phyloP scores from a whole-genome alignment of 1,140 invertebrate species.

The Phortica variegata region DNA sequence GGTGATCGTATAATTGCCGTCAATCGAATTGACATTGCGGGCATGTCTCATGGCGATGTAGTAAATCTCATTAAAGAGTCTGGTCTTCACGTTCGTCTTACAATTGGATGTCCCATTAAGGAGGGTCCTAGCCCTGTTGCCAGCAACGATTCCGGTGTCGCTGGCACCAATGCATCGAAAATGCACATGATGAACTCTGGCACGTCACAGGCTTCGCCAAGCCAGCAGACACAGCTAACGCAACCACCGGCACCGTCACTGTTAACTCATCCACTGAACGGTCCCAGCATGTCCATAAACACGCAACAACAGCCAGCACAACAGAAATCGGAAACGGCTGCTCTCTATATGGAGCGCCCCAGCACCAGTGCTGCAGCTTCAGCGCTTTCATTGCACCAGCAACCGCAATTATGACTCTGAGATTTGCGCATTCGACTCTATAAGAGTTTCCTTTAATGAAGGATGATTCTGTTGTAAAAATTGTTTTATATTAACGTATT shows the following conservation, averaged over 20 bases:
- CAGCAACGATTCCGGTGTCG: constrained; percentile 27
- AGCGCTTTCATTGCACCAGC: constrained; percentile 42
- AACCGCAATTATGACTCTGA: constrained; percentile 57
- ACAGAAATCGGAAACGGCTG: constrained; percentile 34
- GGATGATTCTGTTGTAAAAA: too few species aligned
- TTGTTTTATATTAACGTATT: not conserved
- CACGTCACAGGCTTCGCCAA: constrained; percentile 29
- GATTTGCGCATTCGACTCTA: constrained; percentile 53
- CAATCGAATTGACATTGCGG: constrained; percentile 88
- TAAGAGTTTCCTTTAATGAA: constrained; percentile 51
- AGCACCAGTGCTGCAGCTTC: constrained; percentile 34
- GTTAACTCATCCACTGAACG: constrained; percentile 11
- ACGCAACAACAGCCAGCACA: constrained; percentile 30
- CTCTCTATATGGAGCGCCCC: constrained; percentile 29
- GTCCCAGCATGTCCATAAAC: constrained; percentile 18
- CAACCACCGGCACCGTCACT: too few species aligned
- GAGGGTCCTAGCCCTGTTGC: constrained; percentile 57
- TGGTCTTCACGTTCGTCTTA: constrained; percentile 86
- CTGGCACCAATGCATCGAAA: constrained; percentile 25
- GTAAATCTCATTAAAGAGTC: constrained; percentile 94
- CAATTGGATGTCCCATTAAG: constrained; percentile 71
- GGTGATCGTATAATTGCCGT: constrained; percentile 96
- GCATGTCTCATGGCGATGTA: constrained; percentile 93
- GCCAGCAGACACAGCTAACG: constrained; percentile 21
- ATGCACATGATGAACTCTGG: not conserved